phyloP scores from a whole-genome alignment of 2,797 vertebrate genomes.

The Prionace glauca region DNA sequence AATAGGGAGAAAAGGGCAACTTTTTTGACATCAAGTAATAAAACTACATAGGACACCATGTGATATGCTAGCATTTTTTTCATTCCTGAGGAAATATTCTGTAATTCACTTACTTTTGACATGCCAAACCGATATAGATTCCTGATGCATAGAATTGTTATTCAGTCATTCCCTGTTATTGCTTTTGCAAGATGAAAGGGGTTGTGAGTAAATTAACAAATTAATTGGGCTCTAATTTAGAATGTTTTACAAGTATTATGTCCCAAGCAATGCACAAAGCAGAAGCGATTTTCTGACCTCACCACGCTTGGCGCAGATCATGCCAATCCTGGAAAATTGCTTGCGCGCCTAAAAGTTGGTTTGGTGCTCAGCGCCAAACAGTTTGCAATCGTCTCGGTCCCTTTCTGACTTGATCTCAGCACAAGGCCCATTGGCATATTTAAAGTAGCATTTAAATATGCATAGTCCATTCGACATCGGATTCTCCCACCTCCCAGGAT shows the following conservation, averaged over 20 bases:
- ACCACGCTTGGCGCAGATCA: too few relatives aligned
- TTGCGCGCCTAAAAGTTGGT: too few relatives aligned
- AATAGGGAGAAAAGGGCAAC: background rate
- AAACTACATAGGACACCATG: background rate
- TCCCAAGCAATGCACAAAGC: background rate
- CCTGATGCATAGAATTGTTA: background rate
- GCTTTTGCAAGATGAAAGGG: background rate
- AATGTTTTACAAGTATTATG: background rate
- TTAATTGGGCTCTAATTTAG: background rate
- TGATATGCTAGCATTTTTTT: background rate
- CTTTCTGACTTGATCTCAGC: too few relatives aligned
- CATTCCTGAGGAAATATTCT: background rate
- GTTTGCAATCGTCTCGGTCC: too few relatives aligned
- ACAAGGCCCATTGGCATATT: too few relatives aligned
- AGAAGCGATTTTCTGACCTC: too few relatives aligned
- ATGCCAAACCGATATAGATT: background rate
- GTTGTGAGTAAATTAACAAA: background rate
- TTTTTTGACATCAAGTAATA: background rate
- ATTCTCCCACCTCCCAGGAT: too few relatives aligned
- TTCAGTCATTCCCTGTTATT: background rate
- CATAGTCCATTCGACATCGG: too few relatives aligned
- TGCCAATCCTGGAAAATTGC: too few relatives aligned
- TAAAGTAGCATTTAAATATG: too few relatives aligned
- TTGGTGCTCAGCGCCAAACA: too few relatives aligned
- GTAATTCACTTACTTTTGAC: background rate